These are phyloP conservation scores for Catharus minimus DNA, from an alignment of 2,113 vertebrate genomes.

Conservation along the genomic window DNA sequence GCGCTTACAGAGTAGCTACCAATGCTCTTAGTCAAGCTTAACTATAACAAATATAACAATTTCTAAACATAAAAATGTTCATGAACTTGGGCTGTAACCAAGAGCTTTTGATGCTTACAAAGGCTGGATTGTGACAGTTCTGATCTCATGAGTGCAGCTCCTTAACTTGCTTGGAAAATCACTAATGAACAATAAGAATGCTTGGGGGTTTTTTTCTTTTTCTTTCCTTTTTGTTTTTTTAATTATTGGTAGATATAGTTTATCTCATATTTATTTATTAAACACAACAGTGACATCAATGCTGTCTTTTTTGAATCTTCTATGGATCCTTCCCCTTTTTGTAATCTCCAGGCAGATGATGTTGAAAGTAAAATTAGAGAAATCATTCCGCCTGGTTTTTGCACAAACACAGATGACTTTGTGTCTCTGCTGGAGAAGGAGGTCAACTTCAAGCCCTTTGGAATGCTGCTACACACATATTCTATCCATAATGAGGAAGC, in stretches of 20 bases:
- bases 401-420: constrained; percentile 91
- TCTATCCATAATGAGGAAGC: constrained; percentile 89
- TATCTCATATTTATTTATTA: background rate
- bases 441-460: constrained; percentile 94
- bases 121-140: background rate
- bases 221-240: background rate
- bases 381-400: constrained; percentile 92
- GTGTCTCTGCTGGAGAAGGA: constrained; percentile 93
- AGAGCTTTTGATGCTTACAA: background rate
- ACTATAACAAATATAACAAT: background rate
- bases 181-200: background rate
- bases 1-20: background rate
- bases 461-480: constrained; percentile 89
- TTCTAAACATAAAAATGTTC: background rate
- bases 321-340: background rate
- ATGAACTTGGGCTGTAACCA: background rate
- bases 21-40: background rate
- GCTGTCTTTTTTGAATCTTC: background rate
- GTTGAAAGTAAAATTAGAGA: constrained; percentile 93
- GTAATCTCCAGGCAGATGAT: constrained; percentile 84
- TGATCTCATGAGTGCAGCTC: background rate
- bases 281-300: background rate
- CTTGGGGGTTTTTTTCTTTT: background rate
- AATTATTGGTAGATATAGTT: background rate
- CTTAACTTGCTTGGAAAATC: background rate